Conservation (phyloP, 2,888 invertebrate species). For the Xestia rhomboidea region DNA sequence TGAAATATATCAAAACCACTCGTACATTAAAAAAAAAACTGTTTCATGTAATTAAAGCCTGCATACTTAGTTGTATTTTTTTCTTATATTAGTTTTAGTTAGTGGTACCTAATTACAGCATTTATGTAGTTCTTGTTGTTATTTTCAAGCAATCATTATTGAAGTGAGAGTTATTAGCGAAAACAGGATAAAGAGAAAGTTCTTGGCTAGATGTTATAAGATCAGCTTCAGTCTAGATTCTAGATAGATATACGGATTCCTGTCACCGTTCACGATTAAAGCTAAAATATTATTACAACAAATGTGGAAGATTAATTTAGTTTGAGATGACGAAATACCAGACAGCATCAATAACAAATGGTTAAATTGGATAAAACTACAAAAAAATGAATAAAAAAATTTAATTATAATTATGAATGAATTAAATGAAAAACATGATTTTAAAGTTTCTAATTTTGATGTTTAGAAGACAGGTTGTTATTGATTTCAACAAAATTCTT, state of each 20-base stretch:
- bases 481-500: not conserved
- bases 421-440: not conserved
- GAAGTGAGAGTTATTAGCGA: not conserved
- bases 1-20: too few relatives aligned
- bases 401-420: not conserved
- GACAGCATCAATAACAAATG: too few relatives aligned
- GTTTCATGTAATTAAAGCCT: not conserved
- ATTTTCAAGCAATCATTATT: not conserved
- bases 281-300: too few relatives aligned
- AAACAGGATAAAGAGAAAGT: not conserved
- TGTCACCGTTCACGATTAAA: too few relatives aligned
- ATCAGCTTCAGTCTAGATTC: not conserved
- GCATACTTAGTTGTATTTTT: not conserved
- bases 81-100: not conserved
- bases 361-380: too few relatives aligned
- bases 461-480: not conserved
- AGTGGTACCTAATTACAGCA: not conserved
- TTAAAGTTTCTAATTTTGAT: not conserved
- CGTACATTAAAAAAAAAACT: not conserved
- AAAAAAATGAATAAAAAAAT: too few relatives aligned
- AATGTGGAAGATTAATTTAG: too few relatives aligned
- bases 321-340: too few relatives aligned
- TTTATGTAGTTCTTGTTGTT: not conserved
- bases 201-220: not conserved
- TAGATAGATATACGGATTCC: too few relatives aligned